Evolutionary conservation across 2,888 invertebrate species (phyloP).

Genomic region (Megamerina dolium): DNA sequence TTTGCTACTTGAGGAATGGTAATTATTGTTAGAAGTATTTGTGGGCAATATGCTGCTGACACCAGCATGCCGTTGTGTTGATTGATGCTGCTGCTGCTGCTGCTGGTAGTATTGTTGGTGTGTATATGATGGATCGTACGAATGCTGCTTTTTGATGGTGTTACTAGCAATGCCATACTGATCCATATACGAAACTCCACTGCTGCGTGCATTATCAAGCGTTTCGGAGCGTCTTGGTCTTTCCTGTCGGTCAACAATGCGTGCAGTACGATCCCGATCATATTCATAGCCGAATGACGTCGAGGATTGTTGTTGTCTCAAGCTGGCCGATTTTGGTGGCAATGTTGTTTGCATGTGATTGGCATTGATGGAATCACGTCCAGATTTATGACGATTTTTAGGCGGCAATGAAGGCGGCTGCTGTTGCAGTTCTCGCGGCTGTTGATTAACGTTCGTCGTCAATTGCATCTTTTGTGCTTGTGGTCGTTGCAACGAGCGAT

Average conservation of each 20-base stretch:
- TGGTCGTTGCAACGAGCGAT: constrained; percentile 57
- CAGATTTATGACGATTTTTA: constrained; percentile 47
- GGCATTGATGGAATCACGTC: constrained; percentile 32
- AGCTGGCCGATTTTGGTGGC: constrained; percentile 44
- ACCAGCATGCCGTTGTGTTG: constrained; percentile 27
- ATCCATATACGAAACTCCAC: constrained; percentile 35
- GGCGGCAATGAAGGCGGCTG: constrained; percentile 48
- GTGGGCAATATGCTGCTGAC: constrained; percentile 21
- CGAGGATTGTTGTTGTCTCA: constrained; percentile 39
- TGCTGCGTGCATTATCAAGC: constrained; percentile 37
- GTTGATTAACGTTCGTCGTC: constrained; percentile 23
- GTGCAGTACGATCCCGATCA: constrained; percentile 27
- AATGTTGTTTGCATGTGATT: constrained; percentile 44
- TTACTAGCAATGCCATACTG: constrained; percentile 24
- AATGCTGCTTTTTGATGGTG: constrained; percentile 40
- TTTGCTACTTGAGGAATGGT: constrained; percentile 26
- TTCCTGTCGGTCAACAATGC: constrained; percentile 29
- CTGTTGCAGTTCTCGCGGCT: constrained; percentile 25
- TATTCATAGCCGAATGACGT: constrained; percentile 40
- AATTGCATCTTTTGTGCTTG: constrained; percentile 39
- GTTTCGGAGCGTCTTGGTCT: constrained; percentile 41
- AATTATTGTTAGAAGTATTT: constrained; percentile 26
- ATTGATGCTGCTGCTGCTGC: constrained; percentile 32
- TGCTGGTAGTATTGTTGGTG: constrained; percentile 38
- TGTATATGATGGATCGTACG: constrained; percentile 37